A percentile compares a stretch with the other conserved stretches of the same genome.
These are phyloP conservation scores for Epinephelus malabaricus DNA, from an alignment of 2,797 vertebrate genomes.

Conservation along the genomic window DNA sequence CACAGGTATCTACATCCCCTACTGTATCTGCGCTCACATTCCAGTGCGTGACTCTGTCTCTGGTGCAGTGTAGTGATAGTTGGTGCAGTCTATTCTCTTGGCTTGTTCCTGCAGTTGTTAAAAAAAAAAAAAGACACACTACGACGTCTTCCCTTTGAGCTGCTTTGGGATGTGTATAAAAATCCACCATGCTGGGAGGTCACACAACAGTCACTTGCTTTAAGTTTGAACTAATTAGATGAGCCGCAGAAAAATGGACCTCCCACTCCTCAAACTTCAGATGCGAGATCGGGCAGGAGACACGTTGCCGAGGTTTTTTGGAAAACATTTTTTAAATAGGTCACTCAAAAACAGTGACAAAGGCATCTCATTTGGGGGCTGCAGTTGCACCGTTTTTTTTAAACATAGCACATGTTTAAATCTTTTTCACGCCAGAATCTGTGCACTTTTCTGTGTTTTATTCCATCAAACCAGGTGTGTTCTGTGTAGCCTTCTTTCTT, in stretches of 20 bases:
- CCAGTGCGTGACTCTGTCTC: neutral
- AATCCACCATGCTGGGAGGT: constrained; percentile 39
- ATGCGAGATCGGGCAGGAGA: neutral
- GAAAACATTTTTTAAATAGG: constrained; percentile 26
- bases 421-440: neutral
- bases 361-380: neutral
- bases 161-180: constrained; percentile 50
- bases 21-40: neutral
- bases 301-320: neutral
- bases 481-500: neutral
- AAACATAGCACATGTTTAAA: constrained; percentile 7
- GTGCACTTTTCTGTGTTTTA: constrained; percentile 12
- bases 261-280: constrained; percentile 23
- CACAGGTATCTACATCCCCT: neutral
- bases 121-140: neutral
- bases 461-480: constrained; percentile 30
- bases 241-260: constrained; percentile 15
- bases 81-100: constrained; percentile 20
- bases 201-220: constrained; percentile 54
- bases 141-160: constrained; percentile 29
- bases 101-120: constrained; percentile 11
- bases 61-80: neutral
- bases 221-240: constrained; percentile 66
- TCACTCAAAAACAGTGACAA: constrained; percentile 18
- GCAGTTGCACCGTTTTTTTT: neutral